Conservation (phyloP, 2,113 vertebrate species). For the Eurypyga helias region DNA sequence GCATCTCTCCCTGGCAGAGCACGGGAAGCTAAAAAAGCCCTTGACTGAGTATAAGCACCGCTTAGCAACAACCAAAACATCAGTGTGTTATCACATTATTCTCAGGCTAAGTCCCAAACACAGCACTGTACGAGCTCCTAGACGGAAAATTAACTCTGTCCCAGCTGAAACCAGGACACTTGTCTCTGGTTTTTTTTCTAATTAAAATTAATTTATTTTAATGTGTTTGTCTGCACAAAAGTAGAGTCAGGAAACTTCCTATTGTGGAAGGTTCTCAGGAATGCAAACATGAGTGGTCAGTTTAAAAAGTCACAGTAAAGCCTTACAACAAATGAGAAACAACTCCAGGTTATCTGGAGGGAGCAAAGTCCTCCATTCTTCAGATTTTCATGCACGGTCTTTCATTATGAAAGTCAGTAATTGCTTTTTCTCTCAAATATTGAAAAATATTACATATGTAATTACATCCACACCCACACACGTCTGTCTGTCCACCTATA, state of each 20-base stretch:
- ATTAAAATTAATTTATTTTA: not conserved
- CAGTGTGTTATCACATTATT: no score
- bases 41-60: no score
- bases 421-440: not conserved
- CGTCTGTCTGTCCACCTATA: not conserved
- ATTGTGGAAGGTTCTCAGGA: not conserved
- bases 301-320: not conserved
- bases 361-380: not conserved
- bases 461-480: no score
- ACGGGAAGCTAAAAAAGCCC: no score
- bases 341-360: not conserved
- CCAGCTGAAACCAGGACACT: no score
- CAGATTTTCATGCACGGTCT: not conserved
- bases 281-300: not conserved
- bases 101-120: no score
- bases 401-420: not conserved
- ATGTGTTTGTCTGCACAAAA: not conserved
- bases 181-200: not conserved
- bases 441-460: not conserved
- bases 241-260: not conserved
- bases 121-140: no score
- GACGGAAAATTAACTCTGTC: no score
- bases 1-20: no score
- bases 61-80: no score
- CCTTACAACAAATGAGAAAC: not conserved